Base-by-base conservation (phyloP, 2,113 vertebrate species). In the Tautogolabrus adspersus region DNA sequence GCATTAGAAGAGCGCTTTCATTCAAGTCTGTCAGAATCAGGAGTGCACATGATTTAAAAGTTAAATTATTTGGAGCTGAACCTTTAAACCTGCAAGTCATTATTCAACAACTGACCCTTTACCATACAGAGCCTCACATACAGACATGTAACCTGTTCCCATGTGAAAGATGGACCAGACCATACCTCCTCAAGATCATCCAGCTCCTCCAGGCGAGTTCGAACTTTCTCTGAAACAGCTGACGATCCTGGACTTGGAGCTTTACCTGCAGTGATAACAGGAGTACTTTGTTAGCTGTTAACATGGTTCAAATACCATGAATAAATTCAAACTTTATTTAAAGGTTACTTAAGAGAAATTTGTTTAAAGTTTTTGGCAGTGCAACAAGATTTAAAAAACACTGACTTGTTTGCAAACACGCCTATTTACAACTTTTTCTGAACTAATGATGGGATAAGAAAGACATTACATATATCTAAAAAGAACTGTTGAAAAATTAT, bases 161-260 rank as follows among this genome's bases (percentile, higher is more conserved):
- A 40, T 6, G 7, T 26, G 16, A 18, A 8, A 8, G 13, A 61
- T 5, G 51, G 13, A 49, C 9, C 26, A 19, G 26, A 10, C 54
- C 92, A 79, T 82, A 98, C 98, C 94, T 99, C 98, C 91, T 99
- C 98, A 56, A 99, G 93, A 88, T 99, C 98, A 75, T 99, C 98
- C 83, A 99, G 92, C 72, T 99, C 98, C 90, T 99, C 98, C 83
- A 99, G 91, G 12, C 98, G 95, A 23, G 95, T 99, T 51, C 98
- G 96, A 52, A 99, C 97, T 90, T 99, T 99, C 92, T 99, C 98
- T 0, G 98, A 99, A 89, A 99, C 97, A 2, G 96, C 96, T 0
- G 97, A 97, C 2, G 96, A 96, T 22, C 94, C 93, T 7, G 94
- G 72, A 16, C 93, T 93, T 19, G 92, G 82, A 1, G 94, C 72